Base-by-base conservation (phyloP, 2,888 invertebrate genomes). In the Lasius platythorax region DNA sequence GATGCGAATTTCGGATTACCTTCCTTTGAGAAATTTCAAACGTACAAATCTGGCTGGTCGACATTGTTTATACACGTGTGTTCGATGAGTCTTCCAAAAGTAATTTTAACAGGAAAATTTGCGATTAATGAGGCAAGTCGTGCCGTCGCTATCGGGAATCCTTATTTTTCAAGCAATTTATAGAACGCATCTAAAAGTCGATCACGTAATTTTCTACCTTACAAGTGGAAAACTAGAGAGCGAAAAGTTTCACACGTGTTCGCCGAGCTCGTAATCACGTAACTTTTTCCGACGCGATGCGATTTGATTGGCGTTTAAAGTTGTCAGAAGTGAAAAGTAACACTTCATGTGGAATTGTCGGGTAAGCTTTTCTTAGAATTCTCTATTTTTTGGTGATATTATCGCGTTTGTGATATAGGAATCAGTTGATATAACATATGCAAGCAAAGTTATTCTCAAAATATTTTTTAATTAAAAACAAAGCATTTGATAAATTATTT, bases 221-320 rank as follows among this genome's bases (percentile, higher is more conserved):
- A 76, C 78, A 56, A 68, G 33, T 40, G 30, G 70, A 40, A 78
- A 78, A 73, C 56, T 23, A 43, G 50, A 46, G 75, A 67, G 15
- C 15, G 50, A 74, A 76, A 85, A 87, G 68, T 67, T 76, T 76
- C 68, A 50, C 75, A 76, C 68, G 75, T 66, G 15, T 37, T 68
- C 50, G 28, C 18, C 30, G 23, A 75, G n/a, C 75, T 75, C 11
- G 68, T 67, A 75, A 75, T 75, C 68, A 68, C 75, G 33, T 76
- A 68, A 76, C 46, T 76, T 67, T 76, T 76, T 68, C 33, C 33
- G 12, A 33, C 12, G 33, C 67, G 68, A 67, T 75, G 50, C 67
- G 50, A 50, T 50, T 67, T 76, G 75, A 76, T 76, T 76, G 50
- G 50, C 68, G 46, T 46, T 75, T 67, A 67, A 68, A 76, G 75